Evolutionary conservation across 1,140 invertebrate species (phyloP).

Genomic region (Drosophila sulfurigaster): DNA sequence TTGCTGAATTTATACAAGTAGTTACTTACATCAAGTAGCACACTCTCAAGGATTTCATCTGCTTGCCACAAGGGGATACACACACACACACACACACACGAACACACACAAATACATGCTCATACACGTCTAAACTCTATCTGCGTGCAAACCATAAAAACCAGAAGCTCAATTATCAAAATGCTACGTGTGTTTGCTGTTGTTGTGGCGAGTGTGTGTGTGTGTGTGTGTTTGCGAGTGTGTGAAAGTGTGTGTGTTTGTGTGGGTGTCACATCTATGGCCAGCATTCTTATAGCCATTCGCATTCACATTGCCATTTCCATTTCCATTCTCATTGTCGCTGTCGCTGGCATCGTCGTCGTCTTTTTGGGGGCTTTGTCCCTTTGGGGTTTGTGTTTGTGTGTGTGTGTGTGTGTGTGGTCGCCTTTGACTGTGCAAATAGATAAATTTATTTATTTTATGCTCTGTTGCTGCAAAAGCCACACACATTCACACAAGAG

Average conservation of each 20-base stretch:
- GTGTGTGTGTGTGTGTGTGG: slow-evolving; percentile 44
- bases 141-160: slow-evolving; percentile 78
- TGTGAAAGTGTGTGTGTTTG: slow-evolving; percentile 28
- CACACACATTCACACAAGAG: slow-evolving; percentile 51
- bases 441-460: slow-evolving; percentile 83
- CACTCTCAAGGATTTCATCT: slow-evolving; percentile 39
- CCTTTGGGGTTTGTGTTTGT: slow-evolving; percentile 58
- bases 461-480: slow-evolving; percentile 60
- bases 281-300: slow-evolving; percentile 23
- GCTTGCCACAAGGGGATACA: slow-evolving; percentile 13
- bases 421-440: slow-evolving; percentile 79
- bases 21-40: slow-evolving; percentile 44
- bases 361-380: slow-evolving; percentile 60
- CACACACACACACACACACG: slow-evolving; percentile 15
- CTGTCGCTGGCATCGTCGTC: slow-evolving; percentile 14
- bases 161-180: slow-evolving; percentile 82
- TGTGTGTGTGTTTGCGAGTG: slow-evolving; percentile 22
- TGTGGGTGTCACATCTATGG: slow-evolving; percentile 19
- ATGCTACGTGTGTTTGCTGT: slow-evolving; percentile 75
- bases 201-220: slow-evolving; percentile 23
- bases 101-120: slow-evolving; percentile 3
- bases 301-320: slow-evolving; percentile 32
- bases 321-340: slow-evolving; percentile 25
- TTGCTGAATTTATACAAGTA: slow-evolving; percentile 65
- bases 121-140: slow-evolving; percentile 45